phyloP scores from a whole-genome alignment of 2,888 invertebrate species.

The Mallateleia sp. region DNA sequence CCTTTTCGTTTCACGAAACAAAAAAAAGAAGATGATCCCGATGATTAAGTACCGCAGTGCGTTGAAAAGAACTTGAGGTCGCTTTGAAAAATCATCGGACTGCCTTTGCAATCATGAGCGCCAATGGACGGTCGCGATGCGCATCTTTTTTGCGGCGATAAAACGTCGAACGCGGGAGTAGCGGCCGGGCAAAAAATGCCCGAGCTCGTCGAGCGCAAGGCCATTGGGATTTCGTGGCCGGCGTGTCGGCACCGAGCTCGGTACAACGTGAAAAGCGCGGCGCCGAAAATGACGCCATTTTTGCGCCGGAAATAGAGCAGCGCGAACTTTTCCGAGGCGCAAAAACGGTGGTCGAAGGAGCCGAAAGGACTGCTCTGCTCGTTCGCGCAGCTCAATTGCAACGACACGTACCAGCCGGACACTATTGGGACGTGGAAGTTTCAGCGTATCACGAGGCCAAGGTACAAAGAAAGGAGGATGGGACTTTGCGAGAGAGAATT shows the following conservation, averaged over 20 bases:
- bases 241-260: constrained; percentile 79
- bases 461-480: no score
- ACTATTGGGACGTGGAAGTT: constrained; percentile 88
- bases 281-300: constrained; percentile 77
- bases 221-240: constrained; percentile 86
- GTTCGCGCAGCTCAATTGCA: constrained; percentile 85
- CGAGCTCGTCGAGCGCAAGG: constrained; percentile 85
- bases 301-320: constrained; percentile 71
- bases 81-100: neutral
- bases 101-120: neutral
- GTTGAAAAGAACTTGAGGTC: neutral
- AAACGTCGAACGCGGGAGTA: constrained; percentile 31
- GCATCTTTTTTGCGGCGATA: constrained; percentile 20
- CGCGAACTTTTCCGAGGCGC: constrained; percentile 67
- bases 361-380: constrained; percentile 86
- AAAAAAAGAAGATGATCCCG: neutral
- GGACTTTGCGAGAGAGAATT: no score
- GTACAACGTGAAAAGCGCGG: constrained; percentile 52
- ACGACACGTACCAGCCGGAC: constrained; percentile 86
- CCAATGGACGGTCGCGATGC: constrained; percentile 12
- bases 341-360: constrained; percentile 84
- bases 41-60: neutral
- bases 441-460: constrained; percentile 84
- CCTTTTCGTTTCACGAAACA: neutral
- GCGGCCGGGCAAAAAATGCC: constrained; percentile 81